Base-by-base conservation (phyloP, 2,888 invertebrate genomes). In the Brachynemurus nebulosus region DNA sequence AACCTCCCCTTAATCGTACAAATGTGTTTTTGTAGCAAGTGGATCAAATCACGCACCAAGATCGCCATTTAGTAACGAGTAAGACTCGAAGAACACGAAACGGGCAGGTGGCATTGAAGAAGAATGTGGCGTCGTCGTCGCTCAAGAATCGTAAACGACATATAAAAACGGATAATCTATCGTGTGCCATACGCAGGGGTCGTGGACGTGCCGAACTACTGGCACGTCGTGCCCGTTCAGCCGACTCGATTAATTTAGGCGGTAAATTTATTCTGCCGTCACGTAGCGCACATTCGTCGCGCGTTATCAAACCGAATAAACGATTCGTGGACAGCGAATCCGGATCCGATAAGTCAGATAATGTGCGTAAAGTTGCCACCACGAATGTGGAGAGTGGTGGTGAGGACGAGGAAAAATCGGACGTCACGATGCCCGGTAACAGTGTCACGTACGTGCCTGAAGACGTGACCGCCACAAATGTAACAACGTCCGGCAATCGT, bases 251-350 rank as follows among this genome's bases (percentile, higher is more conserved):
- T 40, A 60, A 62, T 47, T 57, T 65, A 38, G 66, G 66, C 23
- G 68, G 74, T 41, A 80, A 78, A 60, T 86, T 86, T 68, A 76
- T 85, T 23, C 65, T 89, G 48, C 89, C 89, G 14, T 74, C 80
- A 38, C 74, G 85, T 54, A 89, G 88, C 68, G 82, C 76, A 12
- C 82, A 88, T 61, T 89, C 89, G 34, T 86, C 86, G 4, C 72
- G 90, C 51, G 83, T 86, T 35, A 89, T 89, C 43, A 90, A 86
- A 61, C 89, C 90, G 33, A 89, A 86, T 58, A 90, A 88, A 64
- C 74, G 82, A 51, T 84, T 89, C 56, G 74, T 86, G 44, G 83
- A 83, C 57, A 75, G 75, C 47, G 75, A 38, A 27, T n/a, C 23
- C 8, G 33, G 25, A 14, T 16, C 23, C 2, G 20, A 40, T 16